phyloP scores from a whole-genome alignment of 2,888 invertebrate genomes.

The Drosophila anomelani region DNA sequence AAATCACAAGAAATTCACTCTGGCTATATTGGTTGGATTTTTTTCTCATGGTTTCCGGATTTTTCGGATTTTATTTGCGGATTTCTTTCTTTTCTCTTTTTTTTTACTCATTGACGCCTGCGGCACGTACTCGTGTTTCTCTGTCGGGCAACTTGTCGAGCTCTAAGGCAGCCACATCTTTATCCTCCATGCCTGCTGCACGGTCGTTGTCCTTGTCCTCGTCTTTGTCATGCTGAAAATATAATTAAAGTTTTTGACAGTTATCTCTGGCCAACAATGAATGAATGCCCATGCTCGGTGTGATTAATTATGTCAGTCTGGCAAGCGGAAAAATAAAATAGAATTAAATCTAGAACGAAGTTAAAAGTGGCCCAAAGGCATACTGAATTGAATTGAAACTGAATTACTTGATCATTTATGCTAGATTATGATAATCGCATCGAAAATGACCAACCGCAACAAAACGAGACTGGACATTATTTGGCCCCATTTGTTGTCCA shows the following conservation, averaged over 20 bases:
- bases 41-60: neutral
- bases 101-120: constrained; percentile 39
- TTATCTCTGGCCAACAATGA: constrained; percentile 73
- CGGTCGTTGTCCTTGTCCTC: constrained; percentile 50
- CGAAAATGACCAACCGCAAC: constrained; percentile 21
- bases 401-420: constrained; percentile 44
- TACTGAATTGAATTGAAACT: constrained; percentile 3
- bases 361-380: neutral
- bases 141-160: constrained; percentile 45
- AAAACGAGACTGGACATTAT: constrained; percentile 5
- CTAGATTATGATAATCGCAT: constrained; percentile 45
- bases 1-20: constrained; percentile 29
- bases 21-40: constrained; percentile 19
- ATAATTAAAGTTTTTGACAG: constrained; percentile 81
- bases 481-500: constrained; percentile 20
- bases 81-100: constrained; percentile 22
- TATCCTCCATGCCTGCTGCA: constrained; percentile 4
- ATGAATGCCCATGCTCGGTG: constrained; percentile 45
- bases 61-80: constrained; percentile 10
- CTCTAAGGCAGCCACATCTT: constrained; percentile 23
- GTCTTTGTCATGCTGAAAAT: constrained; percentile 70
- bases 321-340: constrained; percentile 23
- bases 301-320: constrained; percentile 66
- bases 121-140: constrained; percentile 62
- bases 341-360: constrained; percentile 7